A percentile compares a stretch with the other conserved stretches of the same genome.
These are phyloP conservation scores for Sinohyriopsis cumingii DNA, from an alignment of 2,888 invertebrate genomes.

Conservation along the genomic window DNA sequence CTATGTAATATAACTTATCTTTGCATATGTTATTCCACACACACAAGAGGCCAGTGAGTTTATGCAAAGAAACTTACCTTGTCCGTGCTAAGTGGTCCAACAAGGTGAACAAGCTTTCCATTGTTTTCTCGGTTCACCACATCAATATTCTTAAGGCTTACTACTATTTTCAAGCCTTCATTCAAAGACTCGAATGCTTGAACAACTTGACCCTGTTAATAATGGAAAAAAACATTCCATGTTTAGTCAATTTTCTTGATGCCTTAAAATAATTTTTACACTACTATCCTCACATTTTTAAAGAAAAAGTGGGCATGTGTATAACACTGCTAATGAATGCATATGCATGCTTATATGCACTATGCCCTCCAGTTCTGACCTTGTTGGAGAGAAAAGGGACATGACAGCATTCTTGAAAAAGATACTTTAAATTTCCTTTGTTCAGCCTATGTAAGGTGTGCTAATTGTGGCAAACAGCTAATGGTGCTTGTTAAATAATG, in stretches of 20 bases:
- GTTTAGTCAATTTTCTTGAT: background rate
- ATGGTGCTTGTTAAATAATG: too few species aligned
- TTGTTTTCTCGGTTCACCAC: conserved; percentile 78
- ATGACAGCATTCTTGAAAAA: too few species aligned
- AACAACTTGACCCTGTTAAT: conserved; percentile 81
- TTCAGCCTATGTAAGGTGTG: too few species aligned
- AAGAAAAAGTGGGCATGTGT: background rate
- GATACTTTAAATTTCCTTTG: too few species aligned
- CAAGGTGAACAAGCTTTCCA: conserved; percentile 84
- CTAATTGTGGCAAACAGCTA: too few species aligned
- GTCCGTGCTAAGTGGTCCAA: conserved; percentile 82
- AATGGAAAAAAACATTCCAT: conserved; percentile 59
- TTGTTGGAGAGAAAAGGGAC: too few species aligned
- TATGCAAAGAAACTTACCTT: conserved; percentile 79
- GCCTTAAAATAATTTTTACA: background rate
- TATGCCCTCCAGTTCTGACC: too few species aligned
- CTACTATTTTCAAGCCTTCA: conserved; percentile 81
- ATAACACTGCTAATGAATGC: too few species aligned
- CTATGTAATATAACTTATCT: too few species aligned
- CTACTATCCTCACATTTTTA: background rate
- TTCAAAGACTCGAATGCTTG: conserved; percentile 85
- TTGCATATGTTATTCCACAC: too few species aligned
- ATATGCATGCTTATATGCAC: too few species aligned
- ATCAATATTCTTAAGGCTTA: conserved; percentile 73
- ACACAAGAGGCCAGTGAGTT: background rate